These are phyloP conservation scores for Sinocyclocheilus maitianheensis DNA, from an alignment of 2,113 vertebrate species.

Conservation along the genomic window DNA sequence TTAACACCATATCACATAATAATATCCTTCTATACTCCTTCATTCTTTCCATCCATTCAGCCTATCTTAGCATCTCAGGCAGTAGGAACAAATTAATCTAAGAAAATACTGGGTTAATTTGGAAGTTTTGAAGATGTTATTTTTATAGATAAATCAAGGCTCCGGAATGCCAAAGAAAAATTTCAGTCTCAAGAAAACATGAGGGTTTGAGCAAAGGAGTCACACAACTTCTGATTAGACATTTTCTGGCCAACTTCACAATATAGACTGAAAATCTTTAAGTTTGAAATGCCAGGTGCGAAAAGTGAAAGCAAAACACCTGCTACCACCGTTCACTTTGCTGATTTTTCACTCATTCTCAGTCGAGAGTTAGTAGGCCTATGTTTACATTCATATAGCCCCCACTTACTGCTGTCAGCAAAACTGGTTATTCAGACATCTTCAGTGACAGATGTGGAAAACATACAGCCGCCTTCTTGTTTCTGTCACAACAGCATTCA, in stretches of 20 bases:
- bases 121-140: not conserved
- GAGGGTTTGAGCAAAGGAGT: not conserved
- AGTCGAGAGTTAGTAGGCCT: not conserved
- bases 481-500: conserved; percentile 37
- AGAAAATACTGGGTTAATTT: not conserved
- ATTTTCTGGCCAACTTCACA: not conserved
- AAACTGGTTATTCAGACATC: conserved; percentile 39
- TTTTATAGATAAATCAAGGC: not conserved
- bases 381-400: not conserved
- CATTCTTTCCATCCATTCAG: no score
- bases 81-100: not conserved
- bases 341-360: conserved; percentile 5
- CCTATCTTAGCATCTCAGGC: no score
- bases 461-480: conserved; percentile 8
- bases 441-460: not conserved
- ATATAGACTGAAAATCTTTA: not conserved
- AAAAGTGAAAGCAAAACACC: not conserved
- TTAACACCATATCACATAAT: not conserved
- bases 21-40: not conserved
- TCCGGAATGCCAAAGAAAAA: not conserved
- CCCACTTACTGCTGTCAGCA: not conserved
- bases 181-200: not conserved
- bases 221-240: not conserved
- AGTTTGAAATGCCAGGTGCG: not conserved
- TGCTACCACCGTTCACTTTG: not conserved